phyloP scores from a whole-genome alignment of 2,113 vertebrate species.

The Apteryx owenii region DNA sequence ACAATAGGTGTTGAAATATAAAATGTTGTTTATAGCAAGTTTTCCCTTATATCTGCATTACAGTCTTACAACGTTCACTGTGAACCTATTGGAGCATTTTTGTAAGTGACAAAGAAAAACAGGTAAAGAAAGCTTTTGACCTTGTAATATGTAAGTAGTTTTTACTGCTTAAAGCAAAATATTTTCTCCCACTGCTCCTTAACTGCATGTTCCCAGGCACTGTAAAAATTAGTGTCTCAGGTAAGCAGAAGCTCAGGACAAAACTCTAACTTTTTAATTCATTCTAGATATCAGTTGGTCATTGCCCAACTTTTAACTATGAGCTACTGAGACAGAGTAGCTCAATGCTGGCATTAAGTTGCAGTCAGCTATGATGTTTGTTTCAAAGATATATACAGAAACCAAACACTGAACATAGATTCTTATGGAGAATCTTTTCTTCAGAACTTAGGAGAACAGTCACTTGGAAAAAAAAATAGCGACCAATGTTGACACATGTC shows the following conservation, averaged over 20 bases:
- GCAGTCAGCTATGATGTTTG: neutral
- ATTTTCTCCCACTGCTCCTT: neutral
- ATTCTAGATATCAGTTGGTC: neutral
- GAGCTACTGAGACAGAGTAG: neutral
- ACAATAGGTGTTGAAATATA: neutral
- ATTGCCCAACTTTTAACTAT: neutral
- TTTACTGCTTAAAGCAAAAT: neutral
- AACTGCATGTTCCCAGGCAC: neutral
- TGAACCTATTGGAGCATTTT: neutral
- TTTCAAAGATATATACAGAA: neutral
- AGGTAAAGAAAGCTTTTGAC: neutral
- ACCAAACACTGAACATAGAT: neutral
- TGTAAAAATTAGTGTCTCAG: neutral
- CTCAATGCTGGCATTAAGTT: neutral
- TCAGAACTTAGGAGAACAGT: neutral
- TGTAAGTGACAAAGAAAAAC: neutral
- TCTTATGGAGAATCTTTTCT: neutral
- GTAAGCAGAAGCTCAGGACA: slow-evolving; percentile 1
- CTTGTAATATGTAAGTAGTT: neutral
- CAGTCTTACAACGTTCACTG: neutral
- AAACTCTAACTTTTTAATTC: slow-evolving; percentile 25
- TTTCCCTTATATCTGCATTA: neutral
- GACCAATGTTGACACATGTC: neutral
- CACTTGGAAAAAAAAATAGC: neutral
- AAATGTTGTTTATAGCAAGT: neutral